Base-by-base conservation (phyloP, 2,113 vertebrate species). In the Myotis brandtii region DNA sequence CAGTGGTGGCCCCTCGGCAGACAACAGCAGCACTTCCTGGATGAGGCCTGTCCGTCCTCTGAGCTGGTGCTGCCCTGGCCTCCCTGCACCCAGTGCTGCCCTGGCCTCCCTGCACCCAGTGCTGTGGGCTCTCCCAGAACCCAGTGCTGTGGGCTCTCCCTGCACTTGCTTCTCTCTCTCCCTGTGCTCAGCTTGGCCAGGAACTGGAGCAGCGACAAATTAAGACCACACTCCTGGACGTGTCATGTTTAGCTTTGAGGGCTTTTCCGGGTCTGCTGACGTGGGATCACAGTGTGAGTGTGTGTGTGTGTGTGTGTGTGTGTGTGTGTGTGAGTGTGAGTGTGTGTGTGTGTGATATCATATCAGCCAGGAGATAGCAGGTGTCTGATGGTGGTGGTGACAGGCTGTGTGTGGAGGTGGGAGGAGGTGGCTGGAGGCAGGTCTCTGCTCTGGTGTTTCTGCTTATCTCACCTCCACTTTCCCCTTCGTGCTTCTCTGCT, bases 271-370 rank as follows among this genome's bases (percentile, higher is more conserved):
- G 67, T 46, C 25, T 4, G 1, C 54, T 64, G 69, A 40, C 17
- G 2, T 1, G 5, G 16, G 14, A 13, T 30, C 17, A 12, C 2
- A 1, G 20, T 4, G 1, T 2, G 56, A 2, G 21, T 9, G 2
- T 6, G 54, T 8, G 52, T 8, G 52, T 17, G 50, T 50, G 50
- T 54, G 52, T 20, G 18, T 54, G 50, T 52, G 50, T 18, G 54
- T 56, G 52, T 54, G 52, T 16, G 50, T 50, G 50, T 54, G 18
- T 21, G 52, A 20, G 20, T 4, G 1, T 1, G 56, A 3, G 21
- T 9, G 2, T 6, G 54, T 8, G 52, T 8, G 52, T 17, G 50
- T 50, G 50, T 37, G 37, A 4, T 18, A 43, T 43, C 0, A 0
- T 17, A 20, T 3, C 11, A 37, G 14, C 48, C 23, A 17, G 83